Conservation (phyloP, 2,888 invertebrate genomes). For the Brachynemurus nebulosus region DNA sequence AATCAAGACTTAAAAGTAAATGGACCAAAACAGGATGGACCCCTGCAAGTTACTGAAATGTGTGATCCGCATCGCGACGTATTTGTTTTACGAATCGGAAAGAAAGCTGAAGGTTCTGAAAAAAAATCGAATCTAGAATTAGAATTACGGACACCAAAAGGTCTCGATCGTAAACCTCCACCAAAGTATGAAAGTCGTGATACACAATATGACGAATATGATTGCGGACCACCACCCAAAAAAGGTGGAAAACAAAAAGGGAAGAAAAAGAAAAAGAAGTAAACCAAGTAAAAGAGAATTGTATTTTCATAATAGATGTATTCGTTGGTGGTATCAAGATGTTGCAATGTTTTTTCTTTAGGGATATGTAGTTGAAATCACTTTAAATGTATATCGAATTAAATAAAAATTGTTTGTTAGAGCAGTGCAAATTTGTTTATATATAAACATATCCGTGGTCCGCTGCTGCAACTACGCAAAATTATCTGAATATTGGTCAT, state of each 20-base stretch:
- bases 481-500: no score
- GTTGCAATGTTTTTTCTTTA: no score
- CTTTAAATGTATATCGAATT: no score
- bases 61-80: slow-evolving; percentile 55
- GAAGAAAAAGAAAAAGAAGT: slow-evolving; percentile 9
- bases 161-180: slow-evolving; percentile 41
- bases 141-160: slow-evolving; percentile 59
- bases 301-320: no score
- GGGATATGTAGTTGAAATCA: no score
- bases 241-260: slow-evolving; percentile 16
- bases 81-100: slow-evolving; percentile 58
- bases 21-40: slow-evolving; percentile 37
- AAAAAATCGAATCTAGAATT: slow-evolving; percentile 57
- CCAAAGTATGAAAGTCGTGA: slow-evolving; percentile 48
- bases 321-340: no score
- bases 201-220: slow-evolving; percentile 50
- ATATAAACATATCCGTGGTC: no score
- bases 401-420: no score
- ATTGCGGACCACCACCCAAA: slow-evolving; percentile 17
- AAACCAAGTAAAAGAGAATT: not conserved
- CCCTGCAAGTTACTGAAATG: slow-evolving; percentile 41
- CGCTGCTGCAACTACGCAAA: no score
- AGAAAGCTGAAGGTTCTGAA: slow-evolving; percentile 53
- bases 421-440: no score
- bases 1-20: slow-evolving; percentile 22